Evolutionary conservation across 2,113 vertebrate species (phyloP).

Genomic region (Orthonyx spaldingii): DNA sequence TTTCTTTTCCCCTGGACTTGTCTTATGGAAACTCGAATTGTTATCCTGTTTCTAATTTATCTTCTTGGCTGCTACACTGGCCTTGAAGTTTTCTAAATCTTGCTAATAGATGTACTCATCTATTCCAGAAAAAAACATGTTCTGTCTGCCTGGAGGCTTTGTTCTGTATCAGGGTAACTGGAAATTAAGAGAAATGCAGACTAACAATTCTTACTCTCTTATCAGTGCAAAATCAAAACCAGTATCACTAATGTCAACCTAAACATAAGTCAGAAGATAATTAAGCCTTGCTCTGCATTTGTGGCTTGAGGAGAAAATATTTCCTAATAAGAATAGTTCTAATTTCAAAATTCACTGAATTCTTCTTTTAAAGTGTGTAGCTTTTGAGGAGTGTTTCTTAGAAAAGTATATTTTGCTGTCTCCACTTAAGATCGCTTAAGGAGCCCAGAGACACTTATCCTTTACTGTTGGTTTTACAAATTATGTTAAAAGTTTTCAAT

Average conservation of each 20-base stretch:
- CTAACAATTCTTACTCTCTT: neutral
- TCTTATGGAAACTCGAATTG: neutral
- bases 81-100: neutral
- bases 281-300: neutral
- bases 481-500: neutral
- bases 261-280: neutral
- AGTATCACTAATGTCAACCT: neutral
- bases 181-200: neutral
- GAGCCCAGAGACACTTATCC: neutral
- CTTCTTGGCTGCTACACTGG: neutral
- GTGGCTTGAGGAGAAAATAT: neutral
- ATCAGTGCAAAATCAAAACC: neutral
- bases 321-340: neutral
- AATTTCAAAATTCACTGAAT: neutral
- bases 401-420: neutral
- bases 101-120: neutral
- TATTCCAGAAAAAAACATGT: neutral
- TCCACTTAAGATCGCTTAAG: neutral
- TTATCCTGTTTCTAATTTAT: neutral
- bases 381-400: neutral
- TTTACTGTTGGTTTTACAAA: neutral
- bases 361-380: neutral
- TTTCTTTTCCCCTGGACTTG: neutral
- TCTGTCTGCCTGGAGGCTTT: neutral
- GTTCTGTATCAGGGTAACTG: neutral